Percentiles rank a stretch among this genome's conserved stretches.
phyloP scores from a whole-genome alignment of 2,888 invertebrate species.

The Eurytoma californica region DNA sequence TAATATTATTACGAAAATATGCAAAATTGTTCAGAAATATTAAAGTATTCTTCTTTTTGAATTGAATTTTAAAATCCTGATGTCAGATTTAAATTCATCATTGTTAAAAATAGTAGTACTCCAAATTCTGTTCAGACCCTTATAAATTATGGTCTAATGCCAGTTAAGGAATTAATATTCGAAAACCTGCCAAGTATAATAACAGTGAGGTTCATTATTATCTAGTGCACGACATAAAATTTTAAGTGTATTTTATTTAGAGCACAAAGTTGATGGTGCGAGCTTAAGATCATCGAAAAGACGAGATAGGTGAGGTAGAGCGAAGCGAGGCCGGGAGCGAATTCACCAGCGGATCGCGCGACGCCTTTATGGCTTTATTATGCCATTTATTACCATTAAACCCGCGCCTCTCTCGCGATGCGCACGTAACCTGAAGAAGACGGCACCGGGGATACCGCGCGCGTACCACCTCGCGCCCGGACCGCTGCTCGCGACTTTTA shows the following conservation, averaged over 20 bases:
- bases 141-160: too few species aligned
- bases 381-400: slow-evolving; percentile 50
- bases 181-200: background rate
- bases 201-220: background rate
- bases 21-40: too few species aligned
- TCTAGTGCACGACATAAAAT: background rate
- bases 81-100: too few species aligned
- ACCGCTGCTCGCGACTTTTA: slow-evolving; percentile 59
- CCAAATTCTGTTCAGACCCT: too few species aligned
- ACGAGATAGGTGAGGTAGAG: too few species aligned
- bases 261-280: background rate
- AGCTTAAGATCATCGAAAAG: slow-evolving; percentile 20
- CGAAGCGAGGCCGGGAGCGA: slow-evolving; percentile 19
- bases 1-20: too few species aligned
- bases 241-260: background rate
- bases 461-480: slow-evolving; percentile 48
- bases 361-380: slow-evolving; percentile 47
- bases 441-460: background rate
- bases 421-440: slow-evolving; percentile 17
- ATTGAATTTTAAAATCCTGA: too few species aligned
- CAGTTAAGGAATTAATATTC: too few species aligned
- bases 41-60: too few species aligned
- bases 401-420: background rate
- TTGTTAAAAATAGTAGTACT: too few species aligned
- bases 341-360: background rate